These are phyloP conservation scores for Prionace glauca DNA, from an alignment of 2,797 vertebrate species.

Conservation along the genomic window DNA sequence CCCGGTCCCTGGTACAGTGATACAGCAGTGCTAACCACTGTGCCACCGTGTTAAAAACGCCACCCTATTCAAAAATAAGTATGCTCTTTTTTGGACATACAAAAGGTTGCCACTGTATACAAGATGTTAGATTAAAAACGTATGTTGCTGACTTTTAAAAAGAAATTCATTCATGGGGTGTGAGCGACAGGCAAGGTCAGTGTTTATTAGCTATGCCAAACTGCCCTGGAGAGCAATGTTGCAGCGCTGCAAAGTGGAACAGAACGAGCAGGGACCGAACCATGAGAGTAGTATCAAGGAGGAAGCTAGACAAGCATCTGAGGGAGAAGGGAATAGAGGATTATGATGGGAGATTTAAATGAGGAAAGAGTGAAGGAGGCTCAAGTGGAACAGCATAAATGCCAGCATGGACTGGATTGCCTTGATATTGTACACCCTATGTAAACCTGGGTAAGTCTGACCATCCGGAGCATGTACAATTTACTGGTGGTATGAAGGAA, in stretches of 20 bases:
- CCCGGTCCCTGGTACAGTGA: no score
- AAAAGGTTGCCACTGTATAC: neutral
- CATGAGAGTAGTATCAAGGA: neutral
- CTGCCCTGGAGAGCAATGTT: neutral
- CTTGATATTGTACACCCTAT: no score
- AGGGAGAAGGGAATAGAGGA: no score
- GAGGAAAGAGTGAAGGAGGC: no score
- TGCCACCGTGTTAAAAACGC: neutral
- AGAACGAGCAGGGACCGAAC: neutral
- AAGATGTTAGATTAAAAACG: neutral
- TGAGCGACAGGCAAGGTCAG: no score
- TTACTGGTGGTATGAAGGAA: neutral
- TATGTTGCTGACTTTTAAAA: neutral
- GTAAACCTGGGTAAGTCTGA: neutral
- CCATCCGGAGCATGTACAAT: neutral
- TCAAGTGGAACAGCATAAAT: no score
- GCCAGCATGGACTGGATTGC: no score
- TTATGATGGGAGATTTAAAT: no score
- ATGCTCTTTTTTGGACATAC: neutral
- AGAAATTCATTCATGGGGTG: neutral
- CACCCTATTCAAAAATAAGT: neutral
- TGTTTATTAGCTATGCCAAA: neutral
- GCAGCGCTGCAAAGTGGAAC: neutral
- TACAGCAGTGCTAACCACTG: no score
- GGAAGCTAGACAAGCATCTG: no score